Percentiles rank a stretch among this genome's conserved stretches.
phyloP scores from a whole-genome alignment of 1,140 invertebrate species.

The Thaumatotibia leucotreta region DNA sequence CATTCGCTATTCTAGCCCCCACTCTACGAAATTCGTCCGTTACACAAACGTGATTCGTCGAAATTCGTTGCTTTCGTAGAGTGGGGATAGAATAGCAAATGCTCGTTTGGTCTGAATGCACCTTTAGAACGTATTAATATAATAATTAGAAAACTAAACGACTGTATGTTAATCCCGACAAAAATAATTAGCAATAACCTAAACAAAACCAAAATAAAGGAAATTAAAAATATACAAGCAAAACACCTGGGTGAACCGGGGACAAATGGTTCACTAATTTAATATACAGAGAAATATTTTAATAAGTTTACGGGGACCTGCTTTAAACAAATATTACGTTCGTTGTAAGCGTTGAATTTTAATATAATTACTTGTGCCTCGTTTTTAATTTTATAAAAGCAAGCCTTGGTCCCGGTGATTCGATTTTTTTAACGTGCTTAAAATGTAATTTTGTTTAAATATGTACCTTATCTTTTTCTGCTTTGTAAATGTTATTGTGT shows the following conservation, averaged over 20 bases:
- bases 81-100: too few species aligned
- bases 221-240: conserved; percentile 5
- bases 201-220: not conserved
- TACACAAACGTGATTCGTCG: too few species aligned
- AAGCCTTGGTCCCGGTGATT: conserved; percentile 29
- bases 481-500: not conserved
- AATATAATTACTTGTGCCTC: conserved; percentile 65
- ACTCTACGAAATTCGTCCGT: too few species aligned
- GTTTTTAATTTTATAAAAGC: conserved; percentile 73
- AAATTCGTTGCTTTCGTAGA: too few species aligned
- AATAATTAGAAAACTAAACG: too few species aligned
- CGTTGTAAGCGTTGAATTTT: conserved; percentile 65
- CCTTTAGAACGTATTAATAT: too few species aligned
- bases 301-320: conserved; percentile 66
- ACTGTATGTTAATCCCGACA: not conserved
- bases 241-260: conserved; percentile 47
- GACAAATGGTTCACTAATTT: conserved; percentile 69
- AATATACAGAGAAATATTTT: conserved; percentile 72
- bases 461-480: not conserved
- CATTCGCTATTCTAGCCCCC: too few species aligned
- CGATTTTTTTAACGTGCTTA: not conserved
- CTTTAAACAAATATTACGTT: conserved; percentile 72
- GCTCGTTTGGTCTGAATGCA: too few species aligned
- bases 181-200: conserved; percentile 8
- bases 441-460: conserved; percentile 1